A percentile compares a stretch with the other conserved stretches of the same genome.
Evolutionary conservation across 1,140 invertebrate genomes (phyloP).

Genomic region (Trichogramma pretiosum): DNA sequence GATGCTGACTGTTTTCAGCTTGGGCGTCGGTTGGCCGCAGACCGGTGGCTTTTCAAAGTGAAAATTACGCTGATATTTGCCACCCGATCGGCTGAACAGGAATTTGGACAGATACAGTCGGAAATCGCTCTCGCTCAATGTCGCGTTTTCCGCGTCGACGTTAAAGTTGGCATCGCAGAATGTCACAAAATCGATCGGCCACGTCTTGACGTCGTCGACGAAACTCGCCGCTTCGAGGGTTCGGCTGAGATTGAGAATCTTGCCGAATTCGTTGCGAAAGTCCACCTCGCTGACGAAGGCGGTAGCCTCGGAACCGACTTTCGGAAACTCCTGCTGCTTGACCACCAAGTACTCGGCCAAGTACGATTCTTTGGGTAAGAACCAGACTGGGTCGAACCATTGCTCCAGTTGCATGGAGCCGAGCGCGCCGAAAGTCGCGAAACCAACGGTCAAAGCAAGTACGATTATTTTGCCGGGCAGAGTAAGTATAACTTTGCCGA

Average conservation of each 20-base stretch:
- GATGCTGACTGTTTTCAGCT: slow-evolving; percentile 51
- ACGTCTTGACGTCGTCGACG: slow-evolving; percentile 51
- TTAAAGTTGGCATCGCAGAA: slow-evolving; percentile 48
- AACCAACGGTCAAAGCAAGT: slow-evolving; percentile 49
- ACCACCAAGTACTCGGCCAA: slow-evolving; percentile 53
- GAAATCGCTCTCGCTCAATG: slow-evolving; percentile 48
- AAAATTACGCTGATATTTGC: slow-evolving; percentile 61
- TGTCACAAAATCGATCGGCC: slow-evolving; percentile 53
- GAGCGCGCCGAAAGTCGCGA: slow-evolving; percentile 52
- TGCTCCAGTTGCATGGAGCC: slow-evolving; percentile 57
- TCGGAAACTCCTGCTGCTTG: slow-evolving; percentile 52
- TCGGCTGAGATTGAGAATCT: slow-evolving; percentile 50
- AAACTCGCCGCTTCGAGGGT: slow-evolving; percentile 48
- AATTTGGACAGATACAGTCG: slow-evolving; percentile 58
- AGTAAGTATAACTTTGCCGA: slow-evolving; percentile 54
- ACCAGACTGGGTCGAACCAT: slow-evolving; percentile 71
- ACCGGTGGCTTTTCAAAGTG: slow-evolving; percentile 49
- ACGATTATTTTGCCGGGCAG: slow-evolving; percentile 49
- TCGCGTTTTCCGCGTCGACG: slow-evolving; percentile 24
- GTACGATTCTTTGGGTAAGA: slow-evolving; percentile 62
- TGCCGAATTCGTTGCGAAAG: slow-evolving; percentile 54
- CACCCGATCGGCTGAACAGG: slow-evolving; percentile 57
- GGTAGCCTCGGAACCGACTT: slow-evolving; percentile 54
- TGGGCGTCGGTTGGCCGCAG: slow-evolving; percentile 52
- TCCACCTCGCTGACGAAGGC: slow-evolving; percentile 61